Evolutionary conservation across 2,113 vertebrate genomes (phyloP).

Genomic region (Trichechus manatus): DNA sequence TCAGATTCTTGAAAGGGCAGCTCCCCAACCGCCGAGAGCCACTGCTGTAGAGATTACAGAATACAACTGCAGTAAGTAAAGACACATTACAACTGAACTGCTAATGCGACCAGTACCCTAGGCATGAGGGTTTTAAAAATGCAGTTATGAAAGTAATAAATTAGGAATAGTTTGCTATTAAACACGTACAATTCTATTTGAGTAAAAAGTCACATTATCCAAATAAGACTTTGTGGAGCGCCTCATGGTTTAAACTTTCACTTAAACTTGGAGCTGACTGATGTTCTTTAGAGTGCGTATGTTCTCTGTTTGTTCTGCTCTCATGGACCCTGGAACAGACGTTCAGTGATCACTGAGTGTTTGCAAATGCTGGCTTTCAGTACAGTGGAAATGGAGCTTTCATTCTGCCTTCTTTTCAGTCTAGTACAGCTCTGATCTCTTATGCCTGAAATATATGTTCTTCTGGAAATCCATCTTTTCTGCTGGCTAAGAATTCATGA

Average conservation of each 20-base stretch:
- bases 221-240: constrained; percentile 13
- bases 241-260: not conserved
- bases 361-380: constrained; percentile 51
- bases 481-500: constrained; percentile 44
- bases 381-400: constrained; percentile 1
- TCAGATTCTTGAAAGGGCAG: not conserved
- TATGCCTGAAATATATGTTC: constrained; percentile 60
- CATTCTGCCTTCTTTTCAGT: constrained; percentile 53
- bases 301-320: not conserved
- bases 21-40: not conserved
- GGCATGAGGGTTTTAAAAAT: not conserved
- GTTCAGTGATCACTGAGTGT: constrained; percentile 2
- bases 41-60: not conserved
- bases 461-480: constrained; percentile 49
- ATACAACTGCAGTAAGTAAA: not conserved
- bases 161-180: constrained; percentile 21
- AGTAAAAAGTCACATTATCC: not conserved
- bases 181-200: not conserved
- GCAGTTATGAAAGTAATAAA: not conserved
- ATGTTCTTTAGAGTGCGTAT: not conserved
- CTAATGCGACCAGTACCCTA: not conserved
- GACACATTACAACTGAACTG: not conserved
- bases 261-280: constrained; percentile 8
- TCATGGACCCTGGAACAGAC: not conserved
- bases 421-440: constrained; percentile 7